Percentiles rank a stretch among this genome's conserved stretches.
Conservation (phyloP, 2,113 vertebrate species). For the Alces alces region DNA sequence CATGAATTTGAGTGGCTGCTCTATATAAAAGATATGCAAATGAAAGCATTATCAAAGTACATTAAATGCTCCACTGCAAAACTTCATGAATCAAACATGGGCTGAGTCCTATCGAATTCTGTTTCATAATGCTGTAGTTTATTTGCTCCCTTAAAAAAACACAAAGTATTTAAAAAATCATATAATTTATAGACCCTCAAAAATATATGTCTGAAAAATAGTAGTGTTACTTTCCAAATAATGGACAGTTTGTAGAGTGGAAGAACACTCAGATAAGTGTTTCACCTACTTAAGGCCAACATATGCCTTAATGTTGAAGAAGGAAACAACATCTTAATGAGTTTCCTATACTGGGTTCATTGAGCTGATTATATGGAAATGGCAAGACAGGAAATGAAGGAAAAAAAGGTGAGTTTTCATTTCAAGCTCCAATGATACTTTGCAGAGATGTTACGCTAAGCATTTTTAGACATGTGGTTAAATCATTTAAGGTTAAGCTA, state of each 20-base stretch:
- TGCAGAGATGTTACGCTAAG: neutral
- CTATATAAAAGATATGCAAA: neutral
- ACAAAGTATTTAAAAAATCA: neutral
- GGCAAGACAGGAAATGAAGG: neutral
- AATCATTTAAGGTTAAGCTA: neutral
- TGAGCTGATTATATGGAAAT: neutral
- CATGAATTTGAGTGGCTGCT: neutral
- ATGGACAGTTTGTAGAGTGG: neutral
- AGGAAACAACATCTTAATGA: neutral
- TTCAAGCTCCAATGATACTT: neutral
- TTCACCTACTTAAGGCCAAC: neutral
- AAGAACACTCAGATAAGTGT: neutral
- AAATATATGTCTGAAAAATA: neutral
- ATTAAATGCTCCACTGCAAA: conserved; percentile 24
- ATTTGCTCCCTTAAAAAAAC: neutral
- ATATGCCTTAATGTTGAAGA: neutral
- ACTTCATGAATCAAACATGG: conserved; percentile 43
- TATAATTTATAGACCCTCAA: neutral
- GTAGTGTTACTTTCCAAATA: neutral
- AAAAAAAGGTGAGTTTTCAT: neutral
- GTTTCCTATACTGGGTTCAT: neutral
- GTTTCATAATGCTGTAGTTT: neutral
- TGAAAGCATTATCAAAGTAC: neutral
- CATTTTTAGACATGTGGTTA: neutral
- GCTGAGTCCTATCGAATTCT: neutral